phyloP scores from a whole-genome alignment of 2,888 invertebrate species.

The Hofmannophila pseudospretella region DNA sequence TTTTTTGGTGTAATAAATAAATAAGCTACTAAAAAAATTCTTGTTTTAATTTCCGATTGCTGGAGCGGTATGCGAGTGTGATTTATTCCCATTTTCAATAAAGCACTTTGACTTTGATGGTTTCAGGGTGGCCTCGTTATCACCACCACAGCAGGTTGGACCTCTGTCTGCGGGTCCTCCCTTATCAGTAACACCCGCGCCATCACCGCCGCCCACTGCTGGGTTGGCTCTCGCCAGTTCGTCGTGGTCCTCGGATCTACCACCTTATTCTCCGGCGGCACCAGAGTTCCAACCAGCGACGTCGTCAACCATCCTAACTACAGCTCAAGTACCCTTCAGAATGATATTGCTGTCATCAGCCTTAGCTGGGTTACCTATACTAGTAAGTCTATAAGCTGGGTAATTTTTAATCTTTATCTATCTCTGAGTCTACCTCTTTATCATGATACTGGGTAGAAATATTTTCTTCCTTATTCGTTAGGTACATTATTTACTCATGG shows the following conservation, averaged over 20 bases:
- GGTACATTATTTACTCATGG: background rate
- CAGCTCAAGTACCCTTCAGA: conserved; percentile 12
- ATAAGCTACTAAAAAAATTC: no score
- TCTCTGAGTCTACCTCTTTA: no score
- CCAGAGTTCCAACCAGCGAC: conserved; percentile 16
- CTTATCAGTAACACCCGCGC: conserved; percentile 27
- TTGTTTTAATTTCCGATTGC: no score
- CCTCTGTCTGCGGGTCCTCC: conserved; percentile 25
- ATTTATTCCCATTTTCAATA: no score
- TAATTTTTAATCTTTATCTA: no score
- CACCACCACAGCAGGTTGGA: conserved; percentile 11
- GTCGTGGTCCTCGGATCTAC: conserved; percentile 16
- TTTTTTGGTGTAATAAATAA: no score
- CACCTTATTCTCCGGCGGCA: conserved; percentile 20
- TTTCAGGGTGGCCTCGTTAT: conserved; percentile 18
- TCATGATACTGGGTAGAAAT: no score
- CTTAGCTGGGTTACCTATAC: conserved; percentile 6
- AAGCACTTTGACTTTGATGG: no score
- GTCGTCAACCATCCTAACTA: conserved; percentile 18
- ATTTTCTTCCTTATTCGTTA: no score
- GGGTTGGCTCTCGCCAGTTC: conserved; percentile 11
- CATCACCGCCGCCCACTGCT: conserved; percentile 18
- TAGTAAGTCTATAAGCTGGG: no score
- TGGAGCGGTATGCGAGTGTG: no score
- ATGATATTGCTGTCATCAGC: conserved; percentile 24